A percentile compares a stretch with the other conserved stretches of the same genome.
phyloP scores from a whole-genome alignment of 2,888 invertebrate species.

The Luperina testacea region DNA sequence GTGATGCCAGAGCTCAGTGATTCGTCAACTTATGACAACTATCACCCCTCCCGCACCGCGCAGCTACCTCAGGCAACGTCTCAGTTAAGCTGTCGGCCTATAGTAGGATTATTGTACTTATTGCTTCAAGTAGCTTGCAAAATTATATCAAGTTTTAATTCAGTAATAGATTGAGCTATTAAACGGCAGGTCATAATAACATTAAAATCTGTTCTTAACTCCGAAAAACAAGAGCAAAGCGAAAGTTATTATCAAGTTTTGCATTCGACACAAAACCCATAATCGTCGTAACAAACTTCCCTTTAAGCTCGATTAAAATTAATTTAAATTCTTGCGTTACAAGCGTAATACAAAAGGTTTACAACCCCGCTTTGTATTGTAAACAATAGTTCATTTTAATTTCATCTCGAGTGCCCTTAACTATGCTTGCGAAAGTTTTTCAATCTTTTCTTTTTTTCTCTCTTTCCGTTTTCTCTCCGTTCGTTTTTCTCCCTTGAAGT shows the following conservation, averaged over 20 bases:
- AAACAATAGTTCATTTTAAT: slow-evolving; percentile 75
- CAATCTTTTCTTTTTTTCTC: slow-evolving; percentile 56
- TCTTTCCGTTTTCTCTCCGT: slow-evolving; percentile 52
- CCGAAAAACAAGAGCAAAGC: slow-evolving; percentile 14
- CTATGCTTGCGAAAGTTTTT: slow-evolving; percentile 53
- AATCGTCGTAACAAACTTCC: slow-evolving; percentile 18
- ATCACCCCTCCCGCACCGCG: too few relatives aligned
- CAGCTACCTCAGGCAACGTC: too few relatives aligned
- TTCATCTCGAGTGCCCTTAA: slow-evolving; percentile 67
- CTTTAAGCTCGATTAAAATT: slow-evolving; percentile 45
- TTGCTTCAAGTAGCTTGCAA: background rate
- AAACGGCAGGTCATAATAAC: background rate
- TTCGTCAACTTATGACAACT: too few relatives aligned
- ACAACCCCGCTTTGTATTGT: slow-evolving; percentile 66
- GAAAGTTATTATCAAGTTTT: slow-evolving; percentile 18
- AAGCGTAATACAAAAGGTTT: slow-evolving; percentile 42
- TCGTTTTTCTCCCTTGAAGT: slow-evolving; percentile 44
- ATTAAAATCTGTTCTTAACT: slow-evolving; percentile 8
- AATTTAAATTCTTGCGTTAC: slow-evolving; percentile 29
- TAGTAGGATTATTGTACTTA: background rate
- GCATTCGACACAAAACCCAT: slow-evolving; percentile 22
- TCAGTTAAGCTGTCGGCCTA: too few relatives aligned
- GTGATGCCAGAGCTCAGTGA: too few relatives aligned
- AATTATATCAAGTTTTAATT: background rate
- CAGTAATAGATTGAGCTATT: background rate